Conservation (phyloP, 2,797 vertebrate genomes). For the Bovichtus diacanthus region DNA sequence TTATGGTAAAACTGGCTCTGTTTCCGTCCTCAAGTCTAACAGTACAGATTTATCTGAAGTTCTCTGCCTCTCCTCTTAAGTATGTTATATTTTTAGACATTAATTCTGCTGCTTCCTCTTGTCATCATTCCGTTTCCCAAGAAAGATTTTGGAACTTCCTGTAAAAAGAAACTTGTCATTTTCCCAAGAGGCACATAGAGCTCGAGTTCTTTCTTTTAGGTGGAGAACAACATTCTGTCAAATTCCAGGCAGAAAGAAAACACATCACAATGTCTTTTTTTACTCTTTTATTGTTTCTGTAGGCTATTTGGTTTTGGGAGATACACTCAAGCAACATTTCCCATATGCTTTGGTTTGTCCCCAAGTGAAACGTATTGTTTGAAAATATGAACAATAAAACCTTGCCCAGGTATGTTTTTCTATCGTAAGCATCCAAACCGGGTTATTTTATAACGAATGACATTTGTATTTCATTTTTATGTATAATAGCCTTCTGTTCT, state of each 20-base stretch:
- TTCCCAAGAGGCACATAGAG: background rate
- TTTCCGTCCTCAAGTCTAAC: conserved; percentile 5
- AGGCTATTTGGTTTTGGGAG: background rate
- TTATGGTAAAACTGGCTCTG: conserved; percentile 21
- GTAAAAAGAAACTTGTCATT: conserved; percentile 3
- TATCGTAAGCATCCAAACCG: background rate
- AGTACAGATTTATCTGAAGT: conserved; percentile 10
- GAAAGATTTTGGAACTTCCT: conserved; percentile 11
- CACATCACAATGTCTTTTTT: background rate
- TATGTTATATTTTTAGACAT: conserved; percentile 7
- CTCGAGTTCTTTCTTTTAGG: background rate
- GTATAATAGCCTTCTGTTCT: background rate
- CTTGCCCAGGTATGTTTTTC: background rate
- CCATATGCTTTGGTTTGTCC: background rate
- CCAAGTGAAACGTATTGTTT: background rate
- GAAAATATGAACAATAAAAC: background rate
- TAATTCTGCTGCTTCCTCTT: conserved; percentile 19
- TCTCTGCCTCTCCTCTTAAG: conserved; percentile 7
- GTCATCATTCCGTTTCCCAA: background rate
- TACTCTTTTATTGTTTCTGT: background rate
- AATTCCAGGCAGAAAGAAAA: conserved; percentile 1
- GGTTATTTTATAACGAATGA: background rate
- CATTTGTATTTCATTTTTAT: background rate
- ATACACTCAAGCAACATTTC: background rate
- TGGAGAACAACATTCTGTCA: conserved; percentile 12